phyloP scores from a whole-genome alignment of 2,797 vertebrate species.

The Mormyrus proboscirostris region DNA sequence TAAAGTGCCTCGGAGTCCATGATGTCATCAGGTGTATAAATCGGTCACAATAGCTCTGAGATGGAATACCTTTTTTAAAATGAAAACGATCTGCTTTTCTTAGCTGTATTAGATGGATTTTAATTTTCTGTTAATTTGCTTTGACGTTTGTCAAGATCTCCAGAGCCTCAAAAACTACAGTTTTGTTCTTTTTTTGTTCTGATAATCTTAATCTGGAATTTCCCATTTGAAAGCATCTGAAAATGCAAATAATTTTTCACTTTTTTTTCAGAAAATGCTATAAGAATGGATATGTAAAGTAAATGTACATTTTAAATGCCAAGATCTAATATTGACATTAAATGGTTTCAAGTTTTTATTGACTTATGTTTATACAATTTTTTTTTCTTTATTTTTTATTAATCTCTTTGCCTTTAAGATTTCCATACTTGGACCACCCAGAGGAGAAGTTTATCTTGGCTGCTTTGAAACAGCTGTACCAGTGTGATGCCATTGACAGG shows the following conservation, averaged over 20 bases:
- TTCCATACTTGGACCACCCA: conserved; percentile 86
- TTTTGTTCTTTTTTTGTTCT: not conserved
- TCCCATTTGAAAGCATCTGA: not conserved
- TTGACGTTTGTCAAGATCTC: not conserved
- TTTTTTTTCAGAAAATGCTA: not conserved
- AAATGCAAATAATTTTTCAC: not conserved
- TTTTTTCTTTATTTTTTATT: not conserved
- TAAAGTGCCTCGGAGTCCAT: conserved; percentile 90
- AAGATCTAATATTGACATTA: not conserved
- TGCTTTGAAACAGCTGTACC: conserved; percentile 89
- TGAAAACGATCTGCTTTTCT: not conserved
- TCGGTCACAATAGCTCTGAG: not conserved
- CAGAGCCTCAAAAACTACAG: not conserved
- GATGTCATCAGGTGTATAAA: conserved; percentile 84
- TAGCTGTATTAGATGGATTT: not conserved
- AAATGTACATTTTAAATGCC: not conserved
- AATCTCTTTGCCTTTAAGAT: conserved; percentile 62
- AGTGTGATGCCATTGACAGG: conserved; percentile 92
- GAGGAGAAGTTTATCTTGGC: conserved; percentile 90
- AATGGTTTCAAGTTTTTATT: not conserved
- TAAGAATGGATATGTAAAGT: not conserved
- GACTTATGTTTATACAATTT: not conserved
- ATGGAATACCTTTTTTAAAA: not conserved
- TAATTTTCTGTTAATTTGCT: not conserved
- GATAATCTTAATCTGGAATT: not conserved